These are phyloP conservation scores for Meteorus sp. DNA, from an alignment of 1,140 invertebrate genomes.

Conservation along the genomic window DNA sequence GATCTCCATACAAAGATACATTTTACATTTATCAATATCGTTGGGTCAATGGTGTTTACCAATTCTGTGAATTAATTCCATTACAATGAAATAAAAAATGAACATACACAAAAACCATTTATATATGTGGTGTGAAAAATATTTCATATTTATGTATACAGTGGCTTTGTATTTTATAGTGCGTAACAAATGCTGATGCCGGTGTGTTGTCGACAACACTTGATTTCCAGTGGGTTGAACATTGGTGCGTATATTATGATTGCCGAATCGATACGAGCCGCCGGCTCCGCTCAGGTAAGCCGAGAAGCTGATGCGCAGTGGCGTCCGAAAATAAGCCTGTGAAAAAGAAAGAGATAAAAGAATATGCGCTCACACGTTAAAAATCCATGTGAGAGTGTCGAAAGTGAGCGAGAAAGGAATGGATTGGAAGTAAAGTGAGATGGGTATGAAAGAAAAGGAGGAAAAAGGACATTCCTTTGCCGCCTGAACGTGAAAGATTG, in stretches of 20 bases:
- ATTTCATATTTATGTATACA: too few species aligned
- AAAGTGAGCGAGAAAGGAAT: not conserved
- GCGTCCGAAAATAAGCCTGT: slow-evolving; percentile 29
- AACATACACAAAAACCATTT: too few species aligned
- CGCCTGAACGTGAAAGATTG: slow-evolving; percentile 24
- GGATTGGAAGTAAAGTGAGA: not conserved
- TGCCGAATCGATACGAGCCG: slow-evolving; percentile 45
- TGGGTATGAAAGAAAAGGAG: slow-evolving; percentile 7
- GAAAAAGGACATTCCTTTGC: slow-evolving; percentile 22
- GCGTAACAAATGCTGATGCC: too few species aligned
- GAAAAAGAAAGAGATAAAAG: slow-evolving; percentile 21
- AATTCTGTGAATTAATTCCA: too few species aligned
- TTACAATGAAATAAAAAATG: too few species aligned
- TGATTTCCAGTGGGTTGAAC: slow-evolving; percentile 47
- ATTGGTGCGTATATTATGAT: slow-evolving; percentile 51
- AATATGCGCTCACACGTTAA: slow-evolving; percentile 8
- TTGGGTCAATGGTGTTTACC: too few species aligned
- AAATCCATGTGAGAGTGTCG: not conserved
- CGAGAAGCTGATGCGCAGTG: slow-evolving; percentile 41
- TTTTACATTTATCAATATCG: too few species aligned
- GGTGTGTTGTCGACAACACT: slow-evolving; percentile 42
- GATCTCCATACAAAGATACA: too few species aligned
- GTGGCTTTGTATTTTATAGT: too few species aligned
- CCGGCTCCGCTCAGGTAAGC: slow-evolving; percentile 36
- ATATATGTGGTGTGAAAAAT: too few species aligned